These are phyloP conservation scores for Echeneis naucrates DNA, from an alignment of 2,797 vertebrate species.

Conservation along the genomic window DNA sequence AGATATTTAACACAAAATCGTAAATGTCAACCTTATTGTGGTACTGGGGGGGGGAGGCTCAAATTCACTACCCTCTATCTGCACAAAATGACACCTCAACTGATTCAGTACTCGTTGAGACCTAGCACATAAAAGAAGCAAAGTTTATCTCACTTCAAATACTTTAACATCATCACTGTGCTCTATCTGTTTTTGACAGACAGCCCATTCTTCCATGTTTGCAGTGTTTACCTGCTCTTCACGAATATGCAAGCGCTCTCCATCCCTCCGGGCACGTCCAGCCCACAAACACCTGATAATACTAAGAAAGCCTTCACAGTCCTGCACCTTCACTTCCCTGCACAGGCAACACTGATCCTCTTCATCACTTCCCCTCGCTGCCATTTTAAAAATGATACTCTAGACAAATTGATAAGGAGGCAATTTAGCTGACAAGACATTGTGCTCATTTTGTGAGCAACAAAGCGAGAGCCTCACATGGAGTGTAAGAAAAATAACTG, in stretches of 20 bases:
- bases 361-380: constrained; percentile 26
- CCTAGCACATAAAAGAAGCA: constrained; percentile 7
- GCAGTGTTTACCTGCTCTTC: constrained; percentile 46
- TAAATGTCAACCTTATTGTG: constrained; percentile 1
- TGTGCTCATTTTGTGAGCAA: constrained; percentile 16
- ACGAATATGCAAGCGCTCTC: constrained; percentile 43
- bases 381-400: constrained; percentile 36
- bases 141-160: neutral
- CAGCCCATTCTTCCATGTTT: constrained; percentile 20
- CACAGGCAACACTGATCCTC: constrained; percentile 22
- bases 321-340: constrained; percentile 36
- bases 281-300: constrained; percentile 62
- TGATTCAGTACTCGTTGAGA: neutral
- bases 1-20: neutral
- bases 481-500: constrained; percentile 17
- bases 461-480: constrained; percentile 32
- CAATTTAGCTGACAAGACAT: constrained; percentile 26
- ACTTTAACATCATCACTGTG: constrained; percentile 3
- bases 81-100: neutral
- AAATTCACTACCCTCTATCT: neutral
- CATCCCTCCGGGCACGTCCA: constrained; percentile 58
- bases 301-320: constrained; percentile 37
- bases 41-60: neutral
- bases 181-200: constrained; percentile 10
- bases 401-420: constrained; percentile 36